Percentiles rank a stretch among this genome's conserved stretches.
These are phyloP conservation scores for Hyla sarda DNA, from an alignment of 2,113 vertebrate genomes.

Conservation along the genomic window DNA sequence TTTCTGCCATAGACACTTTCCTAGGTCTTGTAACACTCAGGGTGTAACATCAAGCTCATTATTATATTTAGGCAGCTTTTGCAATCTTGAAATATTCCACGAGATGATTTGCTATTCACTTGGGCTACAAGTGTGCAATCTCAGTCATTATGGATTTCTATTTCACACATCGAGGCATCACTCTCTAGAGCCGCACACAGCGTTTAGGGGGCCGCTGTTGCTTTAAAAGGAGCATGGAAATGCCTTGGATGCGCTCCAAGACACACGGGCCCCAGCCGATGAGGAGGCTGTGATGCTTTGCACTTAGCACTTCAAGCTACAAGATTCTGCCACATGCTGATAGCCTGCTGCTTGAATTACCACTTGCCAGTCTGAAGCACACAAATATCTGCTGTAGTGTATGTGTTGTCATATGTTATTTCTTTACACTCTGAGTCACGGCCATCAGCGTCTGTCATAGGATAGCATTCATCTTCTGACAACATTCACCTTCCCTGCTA, in stretches of 20 bases:
- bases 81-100: conserved; percentile 27
- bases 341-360: conserved; percentile 60
- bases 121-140: conserved; percentile 45
- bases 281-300: conserved; percentile 56
- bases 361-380: conserved; percentile 60
- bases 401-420: conserved; percentile 58
- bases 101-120: conserved; percentile 35
- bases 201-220: conserved; percentile 22
- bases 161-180: conserved; percentile 25
- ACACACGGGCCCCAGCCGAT: conserved; percentile 48
- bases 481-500: conserved; percentile 47
- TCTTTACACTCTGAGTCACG: conserved; percentile 58
- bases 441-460: conserved; percentile 51
- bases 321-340: conserved; percentile 59
- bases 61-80: conserved; percentile 13
- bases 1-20: not conserved
- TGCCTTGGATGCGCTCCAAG: conserved; percentile 49
- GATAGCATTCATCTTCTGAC: conserved; percentile 58
- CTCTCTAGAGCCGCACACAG: conserved; percentile 3
- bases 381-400: conserved; percentile 58
- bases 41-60: not conserved
- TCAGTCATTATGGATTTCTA: conserved; percentile 29
- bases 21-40: not conserved
- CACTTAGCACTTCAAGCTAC: conserved; percentile 59
- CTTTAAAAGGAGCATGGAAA: conserved; percentile 47